Evolutionary conservation across 2,888 invertebrate genomes (phyloP).

Genomic region (Rotaria magnacalcarata): DNA sequence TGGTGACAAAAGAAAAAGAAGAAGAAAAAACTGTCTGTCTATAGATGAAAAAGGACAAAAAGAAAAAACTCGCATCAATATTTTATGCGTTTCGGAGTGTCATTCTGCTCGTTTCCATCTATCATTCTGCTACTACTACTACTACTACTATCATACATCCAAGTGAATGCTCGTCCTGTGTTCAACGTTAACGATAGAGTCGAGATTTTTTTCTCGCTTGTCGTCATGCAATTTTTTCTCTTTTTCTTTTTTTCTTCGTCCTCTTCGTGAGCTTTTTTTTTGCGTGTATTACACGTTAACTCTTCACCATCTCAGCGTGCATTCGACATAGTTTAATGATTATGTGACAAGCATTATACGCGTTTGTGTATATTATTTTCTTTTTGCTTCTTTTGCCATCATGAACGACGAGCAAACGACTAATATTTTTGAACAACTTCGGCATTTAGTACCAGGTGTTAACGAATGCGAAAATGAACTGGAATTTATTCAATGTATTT

Average conservation of each 20-base stretch:
- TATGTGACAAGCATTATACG: constrained; percentile 8
- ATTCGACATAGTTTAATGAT: constrained; percentile 22
- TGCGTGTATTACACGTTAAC: constrained; percentile 6
- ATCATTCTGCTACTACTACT: neutral
- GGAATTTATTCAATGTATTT: constrained; percentile 17
- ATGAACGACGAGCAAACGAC: neutral
- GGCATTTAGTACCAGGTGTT: neutral
- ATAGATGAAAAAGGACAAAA: neutral
- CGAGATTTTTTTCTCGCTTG: constrained; percentile 9
- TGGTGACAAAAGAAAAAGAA: neutral
- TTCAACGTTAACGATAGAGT: neutral
- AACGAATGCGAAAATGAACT: neutral
- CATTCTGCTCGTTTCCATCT: constrained; percentile 20
- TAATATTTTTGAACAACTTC: neutral
- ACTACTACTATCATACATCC: neutral
- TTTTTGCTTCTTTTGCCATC: neutral
- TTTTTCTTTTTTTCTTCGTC: neutral
- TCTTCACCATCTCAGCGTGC: constrained; percentile 18
- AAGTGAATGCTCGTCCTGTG: constrained; percentile 9
- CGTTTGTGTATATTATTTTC: too few relatives aligned
- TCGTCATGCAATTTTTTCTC: neutral
- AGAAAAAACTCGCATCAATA: neutral
- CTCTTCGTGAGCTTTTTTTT: neutral
- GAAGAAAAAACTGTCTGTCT: neutral
- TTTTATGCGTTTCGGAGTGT: neutral